Conservation (phyloP, 2,797 vertebrate species). For the Rhabdophis nuchalis region DNA sequence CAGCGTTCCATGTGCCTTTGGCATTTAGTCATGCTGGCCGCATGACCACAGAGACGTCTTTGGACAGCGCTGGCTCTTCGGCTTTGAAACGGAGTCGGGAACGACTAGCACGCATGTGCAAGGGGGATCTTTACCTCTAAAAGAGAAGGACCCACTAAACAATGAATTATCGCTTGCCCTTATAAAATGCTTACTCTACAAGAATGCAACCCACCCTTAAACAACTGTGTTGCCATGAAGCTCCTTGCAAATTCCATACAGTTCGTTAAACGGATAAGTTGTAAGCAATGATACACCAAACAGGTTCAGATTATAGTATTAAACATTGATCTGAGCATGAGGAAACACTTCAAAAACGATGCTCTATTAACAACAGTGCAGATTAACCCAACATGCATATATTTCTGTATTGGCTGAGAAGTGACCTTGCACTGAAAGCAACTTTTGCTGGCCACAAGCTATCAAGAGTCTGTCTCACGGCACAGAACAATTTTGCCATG, state of each 20-base stretch:
- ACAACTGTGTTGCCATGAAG: background rate
- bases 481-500: background rate
- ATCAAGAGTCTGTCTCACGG: background rate
- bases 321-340: background rate
- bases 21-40: too few relatives aligned
- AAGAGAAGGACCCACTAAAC: background rate
- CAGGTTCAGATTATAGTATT: background rate
- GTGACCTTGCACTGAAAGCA: background rate
- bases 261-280: background rate
- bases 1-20: too few relatives aligned
- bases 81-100: too few relatives aligned
- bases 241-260: background rate
- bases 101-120: too few relatives aligned
- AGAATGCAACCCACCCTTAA: background rate
- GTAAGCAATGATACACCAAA: background rate
- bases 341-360: background rate
- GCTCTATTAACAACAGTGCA: background rate
- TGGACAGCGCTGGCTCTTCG: too few relatives aligned
- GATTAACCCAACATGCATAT: background rate
- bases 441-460: background rate
- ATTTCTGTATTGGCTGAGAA: too few relatives aligned
- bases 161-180: background rate
- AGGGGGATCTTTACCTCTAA: too few relatives aligned
- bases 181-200: background rate
- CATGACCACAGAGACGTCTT: too few relatives aligned